Base-by-base conservation (phyloP, 2,888 invertebrate species). In the Catocala fraxini region DNA sequence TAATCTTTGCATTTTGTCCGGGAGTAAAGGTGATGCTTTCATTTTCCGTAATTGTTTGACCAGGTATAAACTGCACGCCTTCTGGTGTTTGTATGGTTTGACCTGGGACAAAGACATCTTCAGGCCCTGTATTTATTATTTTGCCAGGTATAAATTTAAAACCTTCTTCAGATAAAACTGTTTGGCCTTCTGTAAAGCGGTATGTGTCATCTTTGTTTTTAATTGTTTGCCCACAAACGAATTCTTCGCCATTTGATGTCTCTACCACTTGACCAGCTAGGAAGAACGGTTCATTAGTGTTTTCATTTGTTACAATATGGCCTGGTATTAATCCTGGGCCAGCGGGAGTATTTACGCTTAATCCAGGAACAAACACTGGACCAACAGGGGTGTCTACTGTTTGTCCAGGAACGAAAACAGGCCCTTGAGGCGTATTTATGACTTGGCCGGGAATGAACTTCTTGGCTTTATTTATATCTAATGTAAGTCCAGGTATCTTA, bases 381-480 rank as follows among this genome's bases (percentile, higher is more conserved):
- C 97, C 97, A 63, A 93, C 92, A 51, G 96, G 96, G 4, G 96
- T 97, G 72, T 96, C 94, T 6, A 97, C 91, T 0, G 97, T 96
- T 87, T 97, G 97, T 4, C 97, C 97, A 0, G 97, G 97, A 11
- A 97, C 95, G 81, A 97, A 97, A 49, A 96, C 89, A 41, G 95
- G 95, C 2, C 97, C 97, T 60, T 95, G 95, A 52, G 96, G 96
- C 0, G 97, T 97, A 67, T 96, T 95, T 1, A 97, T 89, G 76
- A 96, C 95, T 89, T 97, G 97, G 0, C 97, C 97, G 1, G 96
- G 95, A 51, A 97, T 87, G 84, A 97, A 97, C 73, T 95, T 96
- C 79, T 95, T 95, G 3, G 96, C 96, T 79, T 96, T 96, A 55
- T 96, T 95, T 60, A 96, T 95, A 63, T 96, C 95, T 57, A 97